Evolutionary conservation across 2,113 vertebrate species (phyloP), one percentile per base, ranked within the genome.

Genomic region (Halichoeres trimaculatus): DNA sequence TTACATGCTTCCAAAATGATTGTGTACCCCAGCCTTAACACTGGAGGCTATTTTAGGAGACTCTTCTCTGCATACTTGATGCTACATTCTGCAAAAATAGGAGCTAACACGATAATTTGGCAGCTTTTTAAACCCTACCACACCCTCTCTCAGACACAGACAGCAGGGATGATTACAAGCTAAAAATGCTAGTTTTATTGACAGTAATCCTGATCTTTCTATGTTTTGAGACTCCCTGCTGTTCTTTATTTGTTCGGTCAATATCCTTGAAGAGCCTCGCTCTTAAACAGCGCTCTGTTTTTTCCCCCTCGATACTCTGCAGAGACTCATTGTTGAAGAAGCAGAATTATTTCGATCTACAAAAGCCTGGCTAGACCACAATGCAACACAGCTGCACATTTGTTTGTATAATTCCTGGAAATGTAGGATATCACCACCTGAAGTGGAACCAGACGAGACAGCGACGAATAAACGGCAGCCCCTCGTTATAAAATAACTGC

Each of bases 401-500:
- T 40, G 36, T 19, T 30, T 2, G 11, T 34, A 36, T 55, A 72
- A 17, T 68, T 74, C 1, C 48, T 19, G 35, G 70, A 81, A 74
- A 81, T 79, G 34, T 69, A 70, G 62, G 51, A 54, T 66, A 63
- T 64, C 41, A 57, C 14, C 17, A 73, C 38, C 52, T 67, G 58
- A 66, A 68, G 73, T 74, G 30, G 45, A 74, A 67, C 58, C 10
- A 78, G 60, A 80, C 10, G 34, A 61, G 65, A 73, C 67, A 74
- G 47, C 51, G 20, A 12, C 70, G 61, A 70, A 58, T 62, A 80
- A 81, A 85, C 70, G 50, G 41, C 67, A 83, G 58, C 56, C 40
- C 60, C 84, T 84, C 70, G 67, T 84, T 84, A 83, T 85, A 57
- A 86, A 86, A 83, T 60, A 74, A 47, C 63, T 81, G 76, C 78